Conservation (phyloP, 2,888 invertebrate species). For the Serripes groenlandicus region DNA sequence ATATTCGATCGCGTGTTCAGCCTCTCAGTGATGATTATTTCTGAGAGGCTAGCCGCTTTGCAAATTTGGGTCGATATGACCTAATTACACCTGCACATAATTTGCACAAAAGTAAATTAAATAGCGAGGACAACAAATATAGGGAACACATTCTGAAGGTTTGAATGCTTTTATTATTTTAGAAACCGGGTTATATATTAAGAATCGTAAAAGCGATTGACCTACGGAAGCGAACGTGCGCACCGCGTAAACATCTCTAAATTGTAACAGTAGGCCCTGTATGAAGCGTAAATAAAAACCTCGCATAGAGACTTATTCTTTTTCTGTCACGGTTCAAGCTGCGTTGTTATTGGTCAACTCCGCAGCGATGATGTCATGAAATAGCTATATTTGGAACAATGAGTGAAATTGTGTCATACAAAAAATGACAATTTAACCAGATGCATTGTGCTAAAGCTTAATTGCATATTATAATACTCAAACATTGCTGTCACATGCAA, state of each 20-base stretch:
- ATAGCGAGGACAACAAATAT: no score
- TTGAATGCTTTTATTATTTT: no score
- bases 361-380: slow-evolving; percentile 17
- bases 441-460: background rate
- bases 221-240: slow-evolving; percentile 1
- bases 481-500: background rate
- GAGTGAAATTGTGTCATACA: slow-evolving; percentile 3
- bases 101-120: no score
- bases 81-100: background rate
- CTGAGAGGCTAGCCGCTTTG: background rate
- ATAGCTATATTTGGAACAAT: slow-evolving; percentile 36
- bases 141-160: no score
- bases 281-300: background rate
- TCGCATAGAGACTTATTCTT: slow-evolving; percentile 18
- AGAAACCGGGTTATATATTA: background rate
- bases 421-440: background rate
- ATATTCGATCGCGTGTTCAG: no score
- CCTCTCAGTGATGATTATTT: background rate
- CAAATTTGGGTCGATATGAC: slow-evolving; percentile 20
- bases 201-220: background rate
- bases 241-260: slow-evolving; percentile 7
- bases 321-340: background rate
- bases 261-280: slow-evolving; percentile 23
- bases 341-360: slow-evolving; percentile 19
- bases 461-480: background rate